Base-by-base conservation (phyloP, 2,113 vertebrate species). In the Lipotes vexillifer region DNA sequence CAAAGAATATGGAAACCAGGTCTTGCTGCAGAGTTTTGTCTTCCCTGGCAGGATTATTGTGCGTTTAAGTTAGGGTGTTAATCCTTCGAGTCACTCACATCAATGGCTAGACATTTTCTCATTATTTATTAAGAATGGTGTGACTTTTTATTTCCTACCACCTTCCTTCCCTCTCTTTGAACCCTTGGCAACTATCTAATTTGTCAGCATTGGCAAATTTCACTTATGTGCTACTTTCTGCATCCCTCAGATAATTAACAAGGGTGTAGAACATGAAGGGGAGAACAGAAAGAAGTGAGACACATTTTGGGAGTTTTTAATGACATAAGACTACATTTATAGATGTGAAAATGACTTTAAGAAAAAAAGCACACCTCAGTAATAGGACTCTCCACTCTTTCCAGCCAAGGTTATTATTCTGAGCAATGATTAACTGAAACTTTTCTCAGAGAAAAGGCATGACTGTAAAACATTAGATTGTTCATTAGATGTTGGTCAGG, bases 51-150 rank as follows among this genome's bases (percentile, higher is more conserved):
- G 21, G 49, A 9, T 68, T 61, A 38, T 3, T 72, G 38, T 13
- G 4, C 38, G 44, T 77, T 49, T 93, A 72, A 88, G 55, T 57
- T 66, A 55, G 36, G 59, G 36, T 85, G 74, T 46, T 87, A 90
- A 38, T 75, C 33, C 71, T 89, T 96, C 74, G 91, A 97, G 86
- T 94, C 93, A 77, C 63, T 84, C 44, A 12, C 49, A 57, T 78
- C 91, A 49, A 80, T 36, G 87, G 75, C 80, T 65, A 92, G 83
- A 94, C 75, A 74, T 84, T 88, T 88, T 82, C 92, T 97, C 92
- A 92, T 68, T 96, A 97, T 88, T 96, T 96, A 91, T 94, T 95
- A 85, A 88, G 57, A 93, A 69, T 20, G 36, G 90, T 95, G 92
- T 85, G 87, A 96, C 84, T 97, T 95, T 49, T 25, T 38, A n/a